phyloP scores from a whole-genome alignment of 2,797 vertebrate genomes.

The Myotis planiceps region DNA sequence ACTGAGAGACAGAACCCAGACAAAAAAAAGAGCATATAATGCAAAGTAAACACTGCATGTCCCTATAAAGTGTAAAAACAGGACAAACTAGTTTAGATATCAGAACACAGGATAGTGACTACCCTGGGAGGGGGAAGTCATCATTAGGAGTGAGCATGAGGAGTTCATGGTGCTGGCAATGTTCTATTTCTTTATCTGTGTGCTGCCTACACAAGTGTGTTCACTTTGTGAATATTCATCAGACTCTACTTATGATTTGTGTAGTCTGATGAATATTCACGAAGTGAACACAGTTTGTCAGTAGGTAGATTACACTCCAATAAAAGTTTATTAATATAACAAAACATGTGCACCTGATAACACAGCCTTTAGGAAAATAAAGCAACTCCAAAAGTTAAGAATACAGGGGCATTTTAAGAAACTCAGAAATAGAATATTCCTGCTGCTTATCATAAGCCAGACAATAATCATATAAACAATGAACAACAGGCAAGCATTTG shows the following conservation, averaged over 20 bases:
- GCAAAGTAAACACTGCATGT: neutral
- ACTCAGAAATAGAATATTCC: neutral
- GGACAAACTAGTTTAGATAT: neutral
- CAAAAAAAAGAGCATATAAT: neutral
- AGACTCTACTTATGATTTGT: neutral
- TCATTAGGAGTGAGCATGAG: neutral
- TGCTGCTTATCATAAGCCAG: neutral
- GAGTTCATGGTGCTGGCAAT: fast-evolving
- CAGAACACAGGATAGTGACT: neutral
- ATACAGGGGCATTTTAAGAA: neutral
- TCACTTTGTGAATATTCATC: neutral
- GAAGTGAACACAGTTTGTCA: neutral
- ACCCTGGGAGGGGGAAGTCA: neutral
- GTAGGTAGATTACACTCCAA: neutral
- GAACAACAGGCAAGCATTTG: neutral
- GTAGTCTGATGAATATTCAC: neutral
- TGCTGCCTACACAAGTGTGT: neutral
- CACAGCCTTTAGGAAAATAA: neutral
- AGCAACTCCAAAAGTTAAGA: neutral
- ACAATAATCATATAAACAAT: neutral
- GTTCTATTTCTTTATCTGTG: neutral
- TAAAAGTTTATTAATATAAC: neutral
- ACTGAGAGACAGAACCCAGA: neutral
- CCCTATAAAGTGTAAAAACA: neutral
- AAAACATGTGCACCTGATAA: neutral